Evolutionary conservation across 1,140 invertebrate species (phyloP).

Genomic region (Penaeus chinensis): DNA sequence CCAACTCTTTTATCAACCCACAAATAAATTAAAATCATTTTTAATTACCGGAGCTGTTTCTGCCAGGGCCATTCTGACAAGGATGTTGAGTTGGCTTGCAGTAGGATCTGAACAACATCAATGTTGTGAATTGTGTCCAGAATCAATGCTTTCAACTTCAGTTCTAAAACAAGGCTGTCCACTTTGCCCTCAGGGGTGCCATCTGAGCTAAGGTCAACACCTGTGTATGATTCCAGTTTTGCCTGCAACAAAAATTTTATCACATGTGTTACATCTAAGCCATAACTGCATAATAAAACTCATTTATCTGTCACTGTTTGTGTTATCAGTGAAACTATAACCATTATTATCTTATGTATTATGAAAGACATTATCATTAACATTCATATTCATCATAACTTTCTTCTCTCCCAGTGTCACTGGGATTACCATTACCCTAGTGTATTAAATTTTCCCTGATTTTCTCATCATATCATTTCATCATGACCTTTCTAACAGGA

Average conservation of each 20-base stretch:
- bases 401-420: no score
- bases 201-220: slow-evolving; percentile 68
- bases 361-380: no score
- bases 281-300: neutral
- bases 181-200: slow-evolving; percentile 55
- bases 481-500: no score
- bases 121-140: slow-evolving; percentile 94
- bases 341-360: no score
- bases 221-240: slow-evolving; percentile 77
- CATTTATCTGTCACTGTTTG: no score
- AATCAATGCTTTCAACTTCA: slow-evolving; percentile 81
- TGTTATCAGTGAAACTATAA: no score
- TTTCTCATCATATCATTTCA: no score
- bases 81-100: slow-evolving; percentile 76
- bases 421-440: no score
- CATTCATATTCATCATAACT: no score
- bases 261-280: neutral
- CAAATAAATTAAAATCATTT: slow-evolving; percentile 49
- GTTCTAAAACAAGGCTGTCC: slow-evolving; percentile 69
- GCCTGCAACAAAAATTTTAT: slow-evolving; percentile 43
- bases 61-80: slow-evolving; percentile 91
- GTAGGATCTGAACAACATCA: slow-evolving; percentile 82
- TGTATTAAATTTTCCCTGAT: no score
- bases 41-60: slow-evolving; percentile 86
- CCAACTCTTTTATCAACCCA: neutral